These are phyloP conservation scores for Ginglymostoma cirratum DNA, from an alignment of 2,113 vertebrate species.

Conservation along the genomic window DNA sequence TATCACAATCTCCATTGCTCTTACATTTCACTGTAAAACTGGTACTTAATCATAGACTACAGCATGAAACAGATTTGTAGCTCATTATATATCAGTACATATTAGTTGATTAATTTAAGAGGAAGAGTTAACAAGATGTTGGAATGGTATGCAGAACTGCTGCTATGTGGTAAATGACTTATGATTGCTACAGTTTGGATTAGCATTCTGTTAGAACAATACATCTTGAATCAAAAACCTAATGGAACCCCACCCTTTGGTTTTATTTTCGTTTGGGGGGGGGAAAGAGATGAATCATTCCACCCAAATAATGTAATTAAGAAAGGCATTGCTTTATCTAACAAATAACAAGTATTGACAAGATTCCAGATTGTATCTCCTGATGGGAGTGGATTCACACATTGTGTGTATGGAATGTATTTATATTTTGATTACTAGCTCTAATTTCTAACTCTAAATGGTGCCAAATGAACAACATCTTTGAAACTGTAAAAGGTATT, in stretches of 20 bases:
- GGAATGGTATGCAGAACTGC: not conserved
- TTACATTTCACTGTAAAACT: not conserved
- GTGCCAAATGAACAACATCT: not conserved
- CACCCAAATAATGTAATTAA: slow-evolving; percentile 12
- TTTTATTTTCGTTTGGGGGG: not conserved
- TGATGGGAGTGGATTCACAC: not conserved
- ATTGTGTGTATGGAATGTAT: not conserved
- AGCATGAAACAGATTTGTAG: slow-evolving; percentile 12
- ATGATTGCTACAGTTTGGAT: not conserved
- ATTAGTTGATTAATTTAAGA: slow-evolving; percentile 22
- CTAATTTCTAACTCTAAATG: not conserved
- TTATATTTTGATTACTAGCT: not conserved
- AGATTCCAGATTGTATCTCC: not conserved
- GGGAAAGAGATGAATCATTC: not conserved
- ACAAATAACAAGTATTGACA: slow-evolving; percentile 19
- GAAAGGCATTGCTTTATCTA: not conserved
- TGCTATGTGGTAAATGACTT: not conserved
- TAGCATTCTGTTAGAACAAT: not conserved
- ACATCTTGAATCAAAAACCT: not conserved
- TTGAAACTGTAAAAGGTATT: not conserved
- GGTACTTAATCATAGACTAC: not conserved
- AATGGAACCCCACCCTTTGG: not conserved
- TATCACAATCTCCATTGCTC: not conserved
- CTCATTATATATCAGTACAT: slow-evolving; percentile 20
- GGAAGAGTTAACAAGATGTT: slow-evolving; percentile 28